Percentiles rank a stretch among this genome's conserved stretches.
These are phyloP conservation scores for Drosophila santomea DNA, from an alignment of 1,140 invertebrate species.

Conservation along the genomic window DNA sequence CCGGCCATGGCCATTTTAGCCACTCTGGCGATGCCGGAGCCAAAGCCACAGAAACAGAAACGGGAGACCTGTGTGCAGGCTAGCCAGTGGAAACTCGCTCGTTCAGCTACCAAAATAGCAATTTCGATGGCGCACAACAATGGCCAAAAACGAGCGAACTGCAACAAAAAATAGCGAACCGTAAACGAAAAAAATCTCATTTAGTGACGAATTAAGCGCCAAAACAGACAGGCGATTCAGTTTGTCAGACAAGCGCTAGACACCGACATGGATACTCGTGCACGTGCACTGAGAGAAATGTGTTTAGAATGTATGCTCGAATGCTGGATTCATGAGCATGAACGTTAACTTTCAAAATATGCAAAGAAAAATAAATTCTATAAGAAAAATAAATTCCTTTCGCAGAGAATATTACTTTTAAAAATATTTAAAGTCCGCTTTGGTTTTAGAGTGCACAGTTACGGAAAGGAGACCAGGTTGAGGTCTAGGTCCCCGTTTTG, in stretches of 20 bases:
- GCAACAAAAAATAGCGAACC: constrained; percentile 27
- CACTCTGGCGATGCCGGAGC: constrained; percentile 29
- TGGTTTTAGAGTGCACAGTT: constrained; percentile 2
- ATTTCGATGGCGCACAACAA: constrained; percentile 62
- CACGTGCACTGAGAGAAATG: constrained; percentile 12
- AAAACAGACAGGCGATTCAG: constrained; percentile 79
- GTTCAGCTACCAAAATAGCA: constrained; percentile 66
- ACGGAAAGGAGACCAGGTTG: constrained; percentile 10
- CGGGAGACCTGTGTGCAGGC: constrained; percentile 8
- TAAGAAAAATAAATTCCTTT: too few relatives aligned
- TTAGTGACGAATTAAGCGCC: constrained; percentile 84
- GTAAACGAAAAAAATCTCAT: constrained; percentile 69
- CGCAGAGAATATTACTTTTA: too few relatives aligned
- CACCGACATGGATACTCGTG: constrained; percentile 36
- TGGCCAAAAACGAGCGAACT: constrained; percentile 45
- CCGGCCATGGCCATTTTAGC: constrained; percentile 2
- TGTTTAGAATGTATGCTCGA: too few relatives aligned
- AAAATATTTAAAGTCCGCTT: too few relatives aligned
- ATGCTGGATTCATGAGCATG: too few relatives aligned
- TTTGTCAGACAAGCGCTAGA: constrained; percentile 69
- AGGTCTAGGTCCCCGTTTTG: constrained; percentile 23
- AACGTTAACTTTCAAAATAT: too few relatives aligned
- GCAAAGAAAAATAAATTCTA: too few relatives aligned
- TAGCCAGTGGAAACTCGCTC: constrained; percentile 37
- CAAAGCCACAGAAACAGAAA: constrained; percentile 35